A percentile compares a stretch with the other conserved stretches of the same genome.
Conservation (phyloP, 1,140 invertebrate species). For the Nomia melanderi region DNA sequence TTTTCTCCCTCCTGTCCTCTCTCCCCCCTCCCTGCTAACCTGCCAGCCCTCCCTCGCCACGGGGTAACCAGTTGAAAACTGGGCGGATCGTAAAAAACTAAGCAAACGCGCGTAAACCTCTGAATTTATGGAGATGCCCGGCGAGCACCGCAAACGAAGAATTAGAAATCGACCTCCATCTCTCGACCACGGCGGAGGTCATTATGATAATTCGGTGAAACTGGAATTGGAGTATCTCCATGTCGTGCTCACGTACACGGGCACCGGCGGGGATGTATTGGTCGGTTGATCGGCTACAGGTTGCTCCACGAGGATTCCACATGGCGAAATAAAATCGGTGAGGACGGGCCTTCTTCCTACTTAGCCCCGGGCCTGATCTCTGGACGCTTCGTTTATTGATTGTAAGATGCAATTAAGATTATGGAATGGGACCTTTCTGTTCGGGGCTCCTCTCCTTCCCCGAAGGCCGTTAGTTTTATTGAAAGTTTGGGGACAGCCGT, state of each 20-base stretch:
- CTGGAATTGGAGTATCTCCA: constrained; percentile 72
- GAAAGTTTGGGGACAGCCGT: no score
- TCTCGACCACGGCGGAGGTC: constrained; percentile 48
- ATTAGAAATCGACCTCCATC: constrained; percentile 75
- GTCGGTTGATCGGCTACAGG: no score
- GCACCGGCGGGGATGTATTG: neutral
- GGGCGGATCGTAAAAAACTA: constrained; percentile 69
- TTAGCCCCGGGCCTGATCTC: neutral
- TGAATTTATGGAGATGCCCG: constrained; percentile 69
- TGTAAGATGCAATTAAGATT: neutral
- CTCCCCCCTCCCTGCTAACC: no score
- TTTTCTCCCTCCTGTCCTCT: no score
- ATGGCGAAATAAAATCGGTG: constrained; percentile 10
- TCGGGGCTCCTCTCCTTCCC: no score
- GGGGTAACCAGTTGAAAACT: constrained; percentile 43
- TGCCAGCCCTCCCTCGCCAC: neutral
- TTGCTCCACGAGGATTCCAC: neutral
- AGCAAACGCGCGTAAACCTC: constrained; percentile 69
- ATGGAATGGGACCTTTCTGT: neutral
- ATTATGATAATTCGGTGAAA: constrained; percentile 74
- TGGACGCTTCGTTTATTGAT: neutral
- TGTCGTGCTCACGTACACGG: constrained; percentile 30
- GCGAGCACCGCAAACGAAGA: constrained; percentile 53
- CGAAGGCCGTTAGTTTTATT: no score
- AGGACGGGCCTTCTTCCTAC: neutral